Evolutionary conservation across 2,888 invertebrate species (phyloP).

Genomic region (Coelopa pilipes): DNA sequence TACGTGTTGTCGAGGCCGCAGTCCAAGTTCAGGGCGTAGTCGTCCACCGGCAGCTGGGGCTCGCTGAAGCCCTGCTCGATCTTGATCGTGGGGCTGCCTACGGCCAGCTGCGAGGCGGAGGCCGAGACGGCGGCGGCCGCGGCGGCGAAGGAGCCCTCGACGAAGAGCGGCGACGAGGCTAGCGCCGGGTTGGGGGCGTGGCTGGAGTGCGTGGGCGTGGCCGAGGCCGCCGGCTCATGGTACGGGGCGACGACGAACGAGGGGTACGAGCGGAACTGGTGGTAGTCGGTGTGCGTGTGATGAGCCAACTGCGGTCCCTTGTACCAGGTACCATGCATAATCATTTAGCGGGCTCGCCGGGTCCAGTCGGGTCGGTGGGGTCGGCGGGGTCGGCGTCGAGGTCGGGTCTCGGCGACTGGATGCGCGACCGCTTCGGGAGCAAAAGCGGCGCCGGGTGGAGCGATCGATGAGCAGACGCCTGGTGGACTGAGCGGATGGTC

Average conservation of each 20-base stretch:
- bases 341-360: constrained; percentile 52
- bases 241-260: constrained; percentile 64
- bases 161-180: constrained; percentile 53
- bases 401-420: no score
- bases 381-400: not conserved
- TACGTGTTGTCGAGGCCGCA: constrained; percentile 44
- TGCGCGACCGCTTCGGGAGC: no score
- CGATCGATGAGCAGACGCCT: no score
- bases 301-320: constrained; percentile 66
- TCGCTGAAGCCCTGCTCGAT: constrained; percentile 60
- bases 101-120: constrained; percentile 37
- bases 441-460: no score
- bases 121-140: constrained; percentile 28
- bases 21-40: constrained; percentile 58
- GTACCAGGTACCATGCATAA: constrained; percentile 67
- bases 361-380: not conserved
- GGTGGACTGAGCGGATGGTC: no score
- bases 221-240: constrained; percentile 48
- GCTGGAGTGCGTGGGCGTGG: constrained; percentile 43
- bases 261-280: constrained; percentile 65
- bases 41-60: constrained; percentile 53
- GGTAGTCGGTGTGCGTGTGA: constrained; percentile 56
- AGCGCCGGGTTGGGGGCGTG: constrained; percentile 42
- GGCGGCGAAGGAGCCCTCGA: constrained; percentile 55
- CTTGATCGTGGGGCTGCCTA: constrained; percentile 57